phyloP scores from a whole-genome alignment of 2,113 vertebrate genomes.

The Sinocyclocheilus anshuiensis region DNA sequence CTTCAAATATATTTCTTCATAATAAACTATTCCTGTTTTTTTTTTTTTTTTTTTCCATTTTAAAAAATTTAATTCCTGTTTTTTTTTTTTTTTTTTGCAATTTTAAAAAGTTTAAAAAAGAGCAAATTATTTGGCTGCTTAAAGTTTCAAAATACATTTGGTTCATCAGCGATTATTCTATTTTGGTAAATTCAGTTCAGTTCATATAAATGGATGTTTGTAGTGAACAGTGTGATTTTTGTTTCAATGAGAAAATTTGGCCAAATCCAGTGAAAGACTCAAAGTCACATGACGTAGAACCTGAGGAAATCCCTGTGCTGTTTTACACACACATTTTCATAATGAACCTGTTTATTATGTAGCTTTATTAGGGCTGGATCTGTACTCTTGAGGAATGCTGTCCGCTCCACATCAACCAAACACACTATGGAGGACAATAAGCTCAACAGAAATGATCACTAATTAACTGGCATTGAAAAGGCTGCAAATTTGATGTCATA shows the following conservation, averaged over 20 bases:
- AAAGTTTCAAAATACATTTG: background rate
- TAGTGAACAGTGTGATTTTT: background rate
- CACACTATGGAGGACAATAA: background rate
- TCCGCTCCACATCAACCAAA: background rate
- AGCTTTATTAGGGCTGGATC: background rate
- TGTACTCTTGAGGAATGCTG: background rate
- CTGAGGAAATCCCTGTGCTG: too few relatives aligned
- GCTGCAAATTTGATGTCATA: constrained; percentile 15
- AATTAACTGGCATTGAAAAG: constrained; percentile 33
- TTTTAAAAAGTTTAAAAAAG: too few relatives aligned
- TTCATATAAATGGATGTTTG: too few relatives aligned
- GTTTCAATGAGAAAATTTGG: background rate
- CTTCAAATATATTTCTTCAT: too few relatives aligned
- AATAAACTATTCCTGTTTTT: too few relatives aligned
- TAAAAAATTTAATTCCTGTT: too few relatives aligned
- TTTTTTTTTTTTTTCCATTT: too few relatives aligned
- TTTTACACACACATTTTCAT: background rate
- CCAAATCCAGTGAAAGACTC: too few relatives aligned
- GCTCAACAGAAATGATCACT: background rate
- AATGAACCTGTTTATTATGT: background rate
- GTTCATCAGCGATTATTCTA: background rate
- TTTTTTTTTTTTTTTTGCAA: too few relatives aligned
- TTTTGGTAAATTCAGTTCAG: background rate
- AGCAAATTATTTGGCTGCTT: too few relatives aligned
- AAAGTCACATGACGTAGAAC: too few relatives aligned